Conservation (phyloP, 2,797 vertebrate species). For the Heliangelus exortis region DNA sequence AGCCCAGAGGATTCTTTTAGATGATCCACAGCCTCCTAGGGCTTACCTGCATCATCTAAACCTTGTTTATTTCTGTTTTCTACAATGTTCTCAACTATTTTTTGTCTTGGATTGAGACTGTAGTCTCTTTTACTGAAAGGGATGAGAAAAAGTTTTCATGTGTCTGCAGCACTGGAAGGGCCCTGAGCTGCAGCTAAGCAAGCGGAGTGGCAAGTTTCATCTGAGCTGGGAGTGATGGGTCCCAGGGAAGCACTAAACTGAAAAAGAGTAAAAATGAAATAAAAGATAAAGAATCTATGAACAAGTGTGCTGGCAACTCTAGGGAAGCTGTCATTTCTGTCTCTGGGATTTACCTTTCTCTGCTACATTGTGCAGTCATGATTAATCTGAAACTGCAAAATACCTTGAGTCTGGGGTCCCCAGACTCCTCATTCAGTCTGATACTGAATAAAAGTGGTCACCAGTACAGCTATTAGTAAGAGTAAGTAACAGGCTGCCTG, state of each 20-base stretch:
- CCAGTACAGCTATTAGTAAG: slow-evolving; percentile 14
- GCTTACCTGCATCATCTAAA: neutral
- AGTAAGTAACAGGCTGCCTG: slow-evolving; percentile 22
- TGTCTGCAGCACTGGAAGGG: neutral
- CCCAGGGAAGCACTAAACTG: neutral
- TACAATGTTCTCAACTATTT: neutral
- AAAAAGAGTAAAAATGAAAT: neutral
- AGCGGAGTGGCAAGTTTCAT: neutral
- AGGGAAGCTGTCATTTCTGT: neutral
- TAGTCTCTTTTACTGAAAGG: neutral
- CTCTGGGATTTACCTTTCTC: slow-evolving; percentile 28
- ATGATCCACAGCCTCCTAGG: neutral
- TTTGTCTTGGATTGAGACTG: neutral
- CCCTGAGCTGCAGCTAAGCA: neutral
- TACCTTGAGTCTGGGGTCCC: neutral
- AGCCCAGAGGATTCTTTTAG: neutral
- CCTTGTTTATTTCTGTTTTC: neutral
- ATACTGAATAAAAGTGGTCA: slow-evolving; percentile 42
- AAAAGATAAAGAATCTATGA: neutral
- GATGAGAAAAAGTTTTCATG: fast-evolving
- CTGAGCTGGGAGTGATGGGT: neutral
- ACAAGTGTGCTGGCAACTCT: neutral
- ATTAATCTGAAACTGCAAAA: slow-evolving; percentile 31
- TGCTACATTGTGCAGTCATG: neutral
- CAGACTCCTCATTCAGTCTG: neutral